Conservation (phyloP, 2,888 invertebrate genomes). For the Chymomyza caudatula region DNA sequence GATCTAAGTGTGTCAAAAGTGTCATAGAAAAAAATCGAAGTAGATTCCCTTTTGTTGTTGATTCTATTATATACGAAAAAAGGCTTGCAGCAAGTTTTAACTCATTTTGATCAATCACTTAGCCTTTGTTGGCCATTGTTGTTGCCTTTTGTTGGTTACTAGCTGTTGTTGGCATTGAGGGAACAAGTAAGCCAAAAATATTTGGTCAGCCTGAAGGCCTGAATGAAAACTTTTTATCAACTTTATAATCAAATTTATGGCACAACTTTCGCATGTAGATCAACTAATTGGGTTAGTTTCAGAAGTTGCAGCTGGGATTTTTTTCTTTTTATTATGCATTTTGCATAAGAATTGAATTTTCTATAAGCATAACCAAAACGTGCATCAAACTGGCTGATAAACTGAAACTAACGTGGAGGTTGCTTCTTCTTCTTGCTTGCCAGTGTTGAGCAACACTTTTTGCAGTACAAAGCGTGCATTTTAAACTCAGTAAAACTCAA, state of each 20-base stretch:
- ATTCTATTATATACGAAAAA: no score
- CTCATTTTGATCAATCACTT: constrained; percentile 59
- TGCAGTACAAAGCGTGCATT: constrained; percentile 39
- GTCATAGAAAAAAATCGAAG: neutral
- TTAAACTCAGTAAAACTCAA: constrained; percentile 51
- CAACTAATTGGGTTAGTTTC: constrained; percentile 53
- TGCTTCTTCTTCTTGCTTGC: constrained; percentile 14
- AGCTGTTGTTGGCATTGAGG: constrained; percentile 46
- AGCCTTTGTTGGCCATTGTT: constrained; percentile 31
- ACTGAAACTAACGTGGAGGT: neutral
- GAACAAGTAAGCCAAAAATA: constrained; percentile 48
- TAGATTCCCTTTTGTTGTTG: no score
- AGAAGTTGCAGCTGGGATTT: neutral
- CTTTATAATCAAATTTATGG: neutral
- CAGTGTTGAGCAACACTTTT: constrained; percentile 17
- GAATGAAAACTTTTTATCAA: constrained; percentile 17
- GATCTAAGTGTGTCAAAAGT: neutral
- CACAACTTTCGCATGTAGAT: constrained; percentile 36
- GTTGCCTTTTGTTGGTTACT: constrained; percentile 20
- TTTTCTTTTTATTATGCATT: neutral
- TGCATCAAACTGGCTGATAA: constrained; percentile 61
- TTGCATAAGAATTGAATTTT: constrained; percentile 24
- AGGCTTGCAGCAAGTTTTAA: no score
- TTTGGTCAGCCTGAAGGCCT: constrained; percentile 46
- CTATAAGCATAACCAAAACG: constrained; percentile 41